Conservation (phyloP, 2,113 vertebrate species). For the Microtus ochrogaster region DNA sequence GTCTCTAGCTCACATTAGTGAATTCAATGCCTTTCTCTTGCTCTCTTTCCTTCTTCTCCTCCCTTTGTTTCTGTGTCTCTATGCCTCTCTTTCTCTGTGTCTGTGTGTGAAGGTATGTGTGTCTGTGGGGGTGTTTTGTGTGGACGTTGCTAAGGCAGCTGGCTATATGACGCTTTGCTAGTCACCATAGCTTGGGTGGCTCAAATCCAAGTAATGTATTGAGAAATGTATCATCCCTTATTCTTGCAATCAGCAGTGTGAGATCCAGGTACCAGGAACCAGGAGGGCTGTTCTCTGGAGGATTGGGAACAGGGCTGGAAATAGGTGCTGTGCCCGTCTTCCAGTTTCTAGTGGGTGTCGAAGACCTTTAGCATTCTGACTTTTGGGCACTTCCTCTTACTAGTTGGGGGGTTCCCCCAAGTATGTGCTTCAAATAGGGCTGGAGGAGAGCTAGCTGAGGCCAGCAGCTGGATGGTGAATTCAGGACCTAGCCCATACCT, state of each 20-base stretch:
- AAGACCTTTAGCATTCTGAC: accelerated
- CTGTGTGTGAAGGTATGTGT: no score
- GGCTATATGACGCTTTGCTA: neutral
- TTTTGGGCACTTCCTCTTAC: accelerated
- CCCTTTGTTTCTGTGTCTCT: neutral
- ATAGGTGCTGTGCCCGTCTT: accelerated
- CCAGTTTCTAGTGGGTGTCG: neutral
- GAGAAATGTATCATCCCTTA: accelerated
- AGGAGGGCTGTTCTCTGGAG: no score
- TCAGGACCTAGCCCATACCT: accelerated
- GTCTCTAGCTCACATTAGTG: neutral
- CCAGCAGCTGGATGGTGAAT: accelerated
- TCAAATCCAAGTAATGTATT: neutral
- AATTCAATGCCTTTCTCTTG: neutral
- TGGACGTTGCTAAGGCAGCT: neutral
- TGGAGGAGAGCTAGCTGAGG: neutral
- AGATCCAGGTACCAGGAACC: neutral
- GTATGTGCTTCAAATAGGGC: no score
- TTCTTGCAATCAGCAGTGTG: accelerated
- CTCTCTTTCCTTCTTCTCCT: neutral
- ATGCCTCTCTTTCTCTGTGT: neutral
- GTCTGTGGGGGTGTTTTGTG: no score
- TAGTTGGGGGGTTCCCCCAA: accelerated
- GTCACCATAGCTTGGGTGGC: accelerated
- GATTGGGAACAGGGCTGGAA: no score